Base-by-base conservation (phyloP, 2,113 vertebrate species). In the Hyaena hyaena region DNA sequence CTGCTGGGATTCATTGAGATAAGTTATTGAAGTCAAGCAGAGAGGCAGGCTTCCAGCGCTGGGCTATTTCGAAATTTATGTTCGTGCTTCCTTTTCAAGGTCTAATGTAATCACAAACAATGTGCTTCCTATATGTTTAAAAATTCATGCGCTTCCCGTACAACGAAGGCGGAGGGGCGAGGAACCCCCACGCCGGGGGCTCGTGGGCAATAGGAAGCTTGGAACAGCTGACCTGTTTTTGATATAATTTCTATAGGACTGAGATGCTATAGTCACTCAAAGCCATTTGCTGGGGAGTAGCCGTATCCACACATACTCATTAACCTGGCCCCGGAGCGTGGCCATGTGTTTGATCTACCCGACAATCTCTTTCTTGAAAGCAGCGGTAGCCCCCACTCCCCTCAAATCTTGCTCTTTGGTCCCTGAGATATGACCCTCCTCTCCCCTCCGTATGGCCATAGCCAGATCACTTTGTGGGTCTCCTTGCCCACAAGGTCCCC, bases 11-110 rank as follows among this genome's bases (percentile, higher is more conserved):
- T 99, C 98, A 98, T 98, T 98, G 98, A 98, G 98, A 98, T 98
- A 98, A 98, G 98, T 98, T 98, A 98, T 96, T 98, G 98, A 98
- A 99, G 98, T 99, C 97, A 98, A 98, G 98, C 98, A 98, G 98
- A 90, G 98, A 99, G 98, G 98, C 98, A 99, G 98, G 98, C 98
- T 98, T 98, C 98, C 97, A 97, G 98, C 98, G 95, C 98, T 98
- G 31, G 2, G 98, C 98, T 96, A 98, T 98, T 98, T 98, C 90
- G 8, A 94, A 99, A 98, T 98, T 98, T 98, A 99, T 98, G 97
- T 97, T 95, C 91, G 4, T 50, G 96, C 97, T 98, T 97, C 95
- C 98, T 98, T 98, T 98, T 97, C 98, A 99, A 99, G 98, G 98
- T 91, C 98, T 99, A 98, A 98, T 97, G 97, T 98, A 98, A 98